Evolutionary conservation across 2,888 invertebrate species (phyloP).

Genomic region (Frankliniella fusca): DNA sequence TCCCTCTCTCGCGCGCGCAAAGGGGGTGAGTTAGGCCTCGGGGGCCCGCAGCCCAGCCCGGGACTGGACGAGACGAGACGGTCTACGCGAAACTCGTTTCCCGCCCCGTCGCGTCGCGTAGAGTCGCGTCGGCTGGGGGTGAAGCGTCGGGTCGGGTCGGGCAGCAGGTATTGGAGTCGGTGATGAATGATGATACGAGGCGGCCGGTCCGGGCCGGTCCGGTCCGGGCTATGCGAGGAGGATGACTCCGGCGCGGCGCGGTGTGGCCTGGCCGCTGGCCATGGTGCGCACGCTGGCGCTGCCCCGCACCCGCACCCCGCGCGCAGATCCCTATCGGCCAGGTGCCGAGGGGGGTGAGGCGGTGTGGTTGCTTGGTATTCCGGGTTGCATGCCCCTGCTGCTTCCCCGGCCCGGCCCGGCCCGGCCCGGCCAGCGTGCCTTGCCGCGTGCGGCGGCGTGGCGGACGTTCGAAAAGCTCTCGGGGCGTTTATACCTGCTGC

Average conservation of each 20-base stretch:
- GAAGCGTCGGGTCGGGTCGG: neutral
- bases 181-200: no score
- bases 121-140: neutral
- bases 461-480: neutral
- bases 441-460: neutral
- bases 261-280: no score
- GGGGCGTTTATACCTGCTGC: neutral
- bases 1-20: no score
- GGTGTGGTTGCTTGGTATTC: neutral
- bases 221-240: neutral
- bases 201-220: no score
- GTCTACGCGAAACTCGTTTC: neutral
- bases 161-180: neutral
- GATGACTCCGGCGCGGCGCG: neutral
- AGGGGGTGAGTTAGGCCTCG: neutral
- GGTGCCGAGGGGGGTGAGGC: neutral
- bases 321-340: neutral
- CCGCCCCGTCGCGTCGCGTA: neutral
- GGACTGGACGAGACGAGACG: neutral
- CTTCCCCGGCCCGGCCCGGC: neutral
- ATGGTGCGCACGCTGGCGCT: neutral
- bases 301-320: neutral
- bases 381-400: neutral
- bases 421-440: neutral
- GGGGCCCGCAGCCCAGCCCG: neutral